A percentile compares a stretch with the other conserved stretches of the same genome.
phyloP scores from a whole-genome alignment of 2,797 vertebrate genomes.

The Aotus griseimembra region DNA sequence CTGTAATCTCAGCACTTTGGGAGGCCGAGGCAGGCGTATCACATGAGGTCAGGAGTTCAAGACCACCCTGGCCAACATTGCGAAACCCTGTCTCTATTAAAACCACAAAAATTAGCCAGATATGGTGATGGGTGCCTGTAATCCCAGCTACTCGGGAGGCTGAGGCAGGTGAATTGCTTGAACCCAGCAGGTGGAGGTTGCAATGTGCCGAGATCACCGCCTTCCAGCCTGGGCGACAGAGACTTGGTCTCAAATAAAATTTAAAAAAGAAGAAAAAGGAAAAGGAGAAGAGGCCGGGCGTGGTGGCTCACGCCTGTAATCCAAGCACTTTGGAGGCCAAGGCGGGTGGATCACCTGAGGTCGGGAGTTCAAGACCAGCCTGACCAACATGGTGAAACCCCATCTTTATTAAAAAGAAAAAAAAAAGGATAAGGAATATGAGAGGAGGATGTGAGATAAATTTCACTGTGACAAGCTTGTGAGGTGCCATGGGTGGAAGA shows the following conservation, averaged over 20 bases:
- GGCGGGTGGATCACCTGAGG: too few species aligned
- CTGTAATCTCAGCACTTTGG: background rate
- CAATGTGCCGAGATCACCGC: background rate
- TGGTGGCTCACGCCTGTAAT: too few species aligned
- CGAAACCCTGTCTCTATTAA: background rate
- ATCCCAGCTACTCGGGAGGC: background rate
- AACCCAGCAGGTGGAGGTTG: background rate
- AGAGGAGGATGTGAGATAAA: too few species aligned
- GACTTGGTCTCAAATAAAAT: background rate
- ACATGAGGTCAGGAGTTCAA: background rate
- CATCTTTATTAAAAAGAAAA: too few species aligned
- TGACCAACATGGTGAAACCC: too few species aligned
- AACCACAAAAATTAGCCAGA: background rate
- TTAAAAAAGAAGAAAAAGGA: too few species aligned
- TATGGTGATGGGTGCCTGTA: background rate
- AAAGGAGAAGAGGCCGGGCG: too few species aligned
- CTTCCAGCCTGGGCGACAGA: background rate
- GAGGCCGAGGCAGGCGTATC: fast-evolving
- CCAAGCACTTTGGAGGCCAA: too few species aligned
- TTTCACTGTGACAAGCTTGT: too few species aligned
- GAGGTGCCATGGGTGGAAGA: too few species aligned
- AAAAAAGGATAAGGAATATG: too few species aligned
- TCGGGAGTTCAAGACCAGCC: too few species aligned
- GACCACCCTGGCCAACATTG: background rate
- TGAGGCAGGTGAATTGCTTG: background rate